Conservation (phyloP, 2,113 vertebrate genomes). For the Henicopernis longicauda region DNA sequence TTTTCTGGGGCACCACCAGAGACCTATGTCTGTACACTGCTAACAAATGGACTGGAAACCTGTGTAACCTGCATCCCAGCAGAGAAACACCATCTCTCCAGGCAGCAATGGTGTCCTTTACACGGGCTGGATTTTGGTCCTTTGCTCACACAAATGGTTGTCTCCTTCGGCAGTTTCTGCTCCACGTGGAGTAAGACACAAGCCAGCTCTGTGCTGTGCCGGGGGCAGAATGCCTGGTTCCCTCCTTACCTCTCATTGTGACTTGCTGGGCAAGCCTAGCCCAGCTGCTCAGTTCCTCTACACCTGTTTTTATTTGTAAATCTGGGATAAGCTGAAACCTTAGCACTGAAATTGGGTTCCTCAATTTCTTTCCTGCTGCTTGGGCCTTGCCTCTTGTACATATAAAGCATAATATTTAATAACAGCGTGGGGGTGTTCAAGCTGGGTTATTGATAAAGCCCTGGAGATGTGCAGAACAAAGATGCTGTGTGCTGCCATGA, state of each 20-base stretch:
- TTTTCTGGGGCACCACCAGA: not conserved
- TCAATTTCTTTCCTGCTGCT: not conserved
- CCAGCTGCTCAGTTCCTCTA: not conserved
- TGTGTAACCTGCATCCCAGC: not conserved
- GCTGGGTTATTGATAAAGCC: not conserved
- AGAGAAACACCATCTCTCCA: not conserved
- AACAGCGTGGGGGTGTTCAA: rapidly evolving
- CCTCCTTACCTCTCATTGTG: not conserved
- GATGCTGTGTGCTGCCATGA: not conserved
- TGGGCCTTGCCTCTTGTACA: not conserved
- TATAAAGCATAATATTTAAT: not conserved
- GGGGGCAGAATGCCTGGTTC: not conserved
- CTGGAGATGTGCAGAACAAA: not conserved
- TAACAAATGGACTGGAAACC: not conserved
- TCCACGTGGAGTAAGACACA: rapidly evolving
- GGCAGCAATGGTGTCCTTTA: rapidly evolving
- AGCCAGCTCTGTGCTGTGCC: not conserved
- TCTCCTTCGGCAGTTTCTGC: not conserved
- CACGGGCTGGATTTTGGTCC: rapidly evolving
- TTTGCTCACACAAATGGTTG: not conserved
- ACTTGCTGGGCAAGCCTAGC: not conserved
- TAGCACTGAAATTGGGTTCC: not conserved
- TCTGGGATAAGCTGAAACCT: not conserved
- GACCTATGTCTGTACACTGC: not conserved
- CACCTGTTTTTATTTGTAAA: not conserved